Evolutionary conservation across 2,113 vertebrate species (phyloP).

Genomic region (Miniopterus natalensis): DNA sequence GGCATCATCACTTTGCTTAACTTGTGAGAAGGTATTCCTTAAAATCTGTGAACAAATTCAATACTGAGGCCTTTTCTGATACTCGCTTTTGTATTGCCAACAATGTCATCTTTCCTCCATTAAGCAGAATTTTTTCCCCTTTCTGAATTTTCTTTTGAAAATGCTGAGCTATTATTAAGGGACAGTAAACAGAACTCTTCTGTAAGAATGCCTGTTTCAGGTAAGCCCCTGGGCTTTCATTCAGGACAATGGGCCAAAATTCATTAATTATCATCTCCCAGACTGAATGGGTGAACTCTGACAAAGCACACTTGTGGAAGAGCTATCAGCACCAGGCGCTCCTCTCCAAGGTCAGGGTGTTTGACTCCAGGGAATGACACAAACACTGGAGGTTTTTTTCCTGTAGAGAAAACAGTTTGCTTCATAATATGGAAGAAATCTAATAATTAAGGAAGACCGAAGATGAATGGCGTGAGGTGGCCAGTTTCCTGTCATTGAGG

Average conservation of each 20-base stretch:
- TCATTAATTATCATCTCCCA: conserved; percentile 48
- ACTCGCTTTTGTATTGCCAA: conserved; percentile 57
- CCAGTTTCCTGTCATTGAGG: not conserved
- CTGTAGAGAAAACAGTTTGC: not conserved
- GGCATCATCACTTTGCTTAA: not conserved
- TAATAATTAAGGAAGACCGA: not conserved
- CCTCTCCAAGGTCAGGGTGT: rapidly evolving
- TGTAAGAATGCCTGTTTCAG: conserved; percentile 67
- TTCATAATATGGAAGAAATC: not conserved
- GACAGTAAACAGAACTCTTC: conserved; percentile 76
- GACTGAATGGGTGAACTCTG: conserved; percentile 20
- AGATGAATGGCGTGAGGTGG: not conserved
- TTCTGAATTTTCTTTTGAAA: conserved; percentile 71
- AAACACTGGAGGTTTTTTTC: conserved; percentile 1
- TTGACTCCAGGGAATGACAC: not conserved
- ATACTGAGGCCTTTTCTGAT: conserved; percentile 61
- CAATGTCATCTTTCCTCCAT: not conserved
- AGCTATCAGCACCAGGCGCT: not conserved
- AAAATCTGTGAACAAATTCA: conserved; percentile 59
- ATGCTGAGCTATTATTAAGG: not conserved
- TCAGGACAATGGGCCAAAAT: conserved; percentile 51
- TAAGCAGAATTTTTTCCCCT: conserved; percentile 37
- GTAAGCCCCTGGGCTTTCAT: not conserved
- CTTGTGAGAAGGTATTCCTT: conserved; percentile 43
- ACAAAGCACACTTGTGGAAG: conserved; percentile 47